These are phyloP conservation scores for Bombyx mandarina DNA, from an alignment of 1,140 invertebrate species.

Conservation along the genomic window DNA sequence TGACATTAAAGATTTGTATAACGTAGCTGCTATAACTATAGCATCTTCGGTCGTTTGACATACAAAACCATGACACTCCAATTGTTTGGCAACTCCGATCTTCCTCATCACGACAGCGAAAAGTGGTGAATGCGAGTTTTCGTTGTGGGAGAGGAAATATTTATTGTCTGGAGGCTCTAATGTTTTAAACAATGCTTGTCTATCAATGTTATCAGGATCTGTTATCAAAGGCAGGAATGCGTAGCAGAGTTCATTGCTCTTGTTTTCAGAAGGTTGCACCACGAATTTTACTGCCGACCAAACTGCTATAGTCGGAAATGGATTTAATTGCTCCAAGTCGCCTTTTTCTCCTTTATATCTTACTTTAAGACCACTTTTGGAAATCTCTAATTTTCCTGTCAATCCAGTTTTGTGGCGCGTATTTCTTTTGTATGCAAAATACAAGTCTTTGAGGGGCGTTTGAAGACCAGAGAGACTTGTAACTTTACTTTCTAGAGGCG, in stretches of 20 bases:
- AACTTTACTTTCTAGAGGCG: conserved; percentile 82
- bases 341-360: conserved; percentile 73
- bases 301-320: conserved; percentile 90
- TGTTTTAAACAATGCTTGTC: conserved; percentile 75
- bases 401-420: conserved; percentile 60
- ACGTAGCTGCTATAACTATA: conserved; percentile 89
- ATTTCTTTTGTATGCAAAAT: conserved; percentile 76
- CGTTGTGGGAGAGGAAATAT: conserved; percentile 71
- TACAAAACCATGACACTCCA: conserved; percentile 93
- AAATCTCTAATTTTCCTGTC: conserved; percentile 78
- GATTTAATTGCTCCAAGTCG: conserved; percentile 76
- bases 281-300: conserved; percentile 90
- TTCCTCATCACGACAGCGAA: conserved; percentile 93
- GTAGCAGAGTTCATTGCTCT: conserved; percentile 63
- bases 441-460: conserved; percentile 84
- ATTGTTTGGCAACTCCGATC: conserved; percentile 79
- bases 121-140: conserved; percentile 82
- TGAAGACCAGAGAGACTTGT: conserved; percentile 87
- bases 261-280: conserved; percentile 70
- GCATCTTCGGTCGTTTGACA: conserved; percentile 90
- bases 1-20: conserved; percentile 88
- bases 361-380: conserved; percentile 77
- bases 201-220: conserved; percentile 85
- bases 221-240: conserved; percentile 90
- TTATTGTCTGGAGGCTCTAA: conserved; percentile 69